These are phyloP conservation scores for Anorthoa munda DNA, from an alignment of 2,888 invertebrate genomes.

Conservation along the genomic window DNA sequence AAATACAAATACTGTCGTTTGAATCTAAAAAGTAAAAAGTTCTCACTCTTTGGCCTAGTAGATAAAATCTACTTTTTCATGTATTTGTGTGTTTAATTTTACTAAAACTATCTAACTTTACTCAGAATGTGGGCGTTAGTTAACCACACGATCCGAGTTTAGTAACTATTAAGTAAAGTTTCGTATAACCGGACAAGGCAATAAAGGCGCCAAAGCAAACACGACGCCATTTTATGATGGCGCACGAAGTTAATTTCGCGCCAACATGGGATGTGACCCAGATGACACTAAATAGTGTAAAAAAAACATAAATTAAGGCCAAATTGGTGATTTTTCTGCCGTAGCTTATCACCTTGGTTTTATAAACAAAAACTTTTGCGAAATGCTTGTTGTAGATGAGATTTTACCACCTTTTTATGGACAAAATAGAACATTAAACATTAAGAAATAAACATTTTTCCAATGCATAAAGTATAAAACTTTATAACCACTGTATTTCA, in stretches of 20 bases:
- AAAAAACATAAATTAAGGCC: slow-evolving; percentile 35
- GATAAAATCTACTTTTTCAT: background rate
- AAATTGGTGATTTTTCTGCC: slow-evolving; percentile 17
- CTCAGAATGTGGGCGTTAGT: slow-evolving; percentile 27
- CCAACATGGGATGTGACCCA: slow-evolving; percentile 66
- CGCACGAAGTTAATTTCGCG: slow-evolving; percentile 66
- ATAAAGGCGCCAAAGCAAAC: slow-evolving; percentile 62
- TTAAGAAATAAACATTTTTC: background rate
- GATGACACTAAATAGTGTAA: slow-evolving; percentile 62
- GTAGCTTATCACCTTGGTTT: background rate
- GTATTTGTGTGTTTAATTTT: background rate
- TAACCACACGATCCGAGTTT: slow-evolving; percentile 35
- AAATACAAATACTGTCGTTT: background rate
- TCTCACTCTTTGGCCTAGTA: no score
- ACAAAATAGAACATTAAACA: no score
- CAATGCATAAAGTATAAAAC: background rate
- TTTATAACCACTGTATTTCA: background rate
- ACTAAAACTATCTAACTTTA: slow-evolving; percentile 16
- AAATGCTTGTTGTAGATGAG: background rate
- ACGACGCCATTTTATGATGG: slow-evolving; percentile 69
- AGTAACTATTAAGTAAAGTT: slow-evolving; percentile 54
- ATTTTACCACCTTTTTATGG: background rate
- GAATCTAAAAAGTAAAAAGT: background rate
- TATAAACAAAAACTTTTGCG: background rate
- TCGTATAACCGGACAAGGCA: slow-evolving; percentile 46